A percentile compares a stretch with the other conserved stretches of the same genome.
Conservation (phyloP, 2,888 invertebrate species). For the Nephrotoma guestfalica region DNA sequence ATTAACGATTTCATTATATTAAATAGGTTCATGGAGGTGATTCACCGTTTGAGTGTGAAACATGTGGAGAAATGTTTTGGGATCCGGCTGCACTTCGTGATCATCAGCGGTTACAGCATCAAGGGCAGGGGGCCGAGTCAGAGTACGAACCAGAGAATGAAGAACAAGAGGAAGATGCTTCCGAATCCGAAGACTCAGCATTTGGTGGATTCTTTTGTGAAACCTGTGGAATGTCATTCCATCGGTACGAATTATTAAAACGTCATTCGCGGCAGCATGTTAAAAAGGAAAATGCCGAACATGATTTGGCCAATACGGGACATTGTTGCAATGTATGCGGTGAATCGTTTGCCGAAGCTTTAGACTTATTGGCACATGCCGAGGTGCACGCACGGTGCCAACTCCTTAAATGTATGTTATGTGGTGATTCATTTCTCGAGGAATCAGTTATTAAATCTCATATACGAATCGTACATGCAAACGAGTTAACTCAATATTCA, state of each 20-base stretch:
- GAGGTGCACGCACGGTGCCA: slow-evolving; percentile 56
- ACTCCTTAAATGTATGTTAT: slow-evolving; percentile 43
- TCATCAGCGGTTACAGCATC: slow-evolving; percentile 45
- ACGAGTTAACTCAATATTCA: slow-evolving; percentile 46
- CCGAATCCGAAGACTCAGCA: slow-evolving; percentile 41
- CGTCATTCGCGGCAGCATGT: slow-evolving; percentile 45
- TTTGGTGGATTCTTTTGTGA: slow-evolving; percentile 49
- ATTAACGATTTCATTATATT: slow-evolving; percentile 2
- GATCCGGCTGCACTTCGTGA: slow-evolving; percentile 42
- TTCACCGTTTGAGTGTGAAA: slow-evolving; percentile 62
- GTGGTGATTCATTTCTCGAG: slow-evolving; percentile 47
- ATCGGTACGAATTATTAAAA: slow-evolving; percentile 56
- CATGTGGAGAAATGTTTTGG: slow-evolving; percentile 75
- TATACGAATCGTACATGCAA: slow-evolving; percentile 41
- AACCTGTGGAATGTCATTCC: slow-evolving; percentile 66
- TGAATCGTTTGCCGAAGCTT: slow-evolving; percentile 58
- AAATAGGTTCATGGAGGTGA: slow-evolving; percentile 58
- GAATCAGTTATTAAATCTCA: slow-evolving; percentile 48
- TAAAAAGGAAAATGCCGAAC: not conserved
- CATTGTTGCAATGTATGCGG: slow-evolving; percentile 70
- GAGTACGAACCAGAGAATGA: slow-evolving; percentile 28
- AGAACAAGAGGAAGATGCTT: slow-evolving; percentile 35
- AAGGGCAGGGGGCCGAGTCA: slow-evolving; percentile 30
- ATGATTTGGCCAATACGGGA: slow-evolving; percentile 20
- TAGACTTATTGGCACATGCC: slow-evolving; percentile 63